Conservation (phyloP, 2,113 vertebrate species). For the Pachyramphus minor region DNA sequence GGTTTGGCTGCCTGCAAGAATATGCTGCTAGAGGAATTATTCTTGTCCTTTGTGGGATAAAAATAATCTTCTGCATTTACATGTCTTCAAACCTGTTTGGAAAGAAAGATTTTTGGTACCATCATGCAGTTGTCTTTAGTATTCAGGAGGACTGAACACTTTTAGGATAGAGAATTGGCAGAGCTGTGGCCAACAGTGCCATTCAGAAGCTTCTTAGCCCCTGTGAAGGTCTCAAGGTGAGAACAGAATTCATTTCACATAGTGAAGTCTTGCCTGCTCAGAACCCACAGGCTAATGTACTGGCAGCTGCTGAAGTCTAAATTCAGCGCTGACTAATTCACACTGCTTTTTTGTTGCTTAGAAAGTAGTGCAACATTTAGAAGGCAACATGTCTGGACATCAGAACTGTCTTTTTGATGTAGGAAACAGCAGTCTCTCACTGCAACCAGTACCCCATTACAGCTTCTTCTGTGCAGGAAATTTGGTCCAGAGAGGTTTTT, state of each 20-base stretch:
- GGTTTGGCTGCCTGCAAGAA: not conserved
- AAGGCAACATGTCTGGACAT: not conserved
- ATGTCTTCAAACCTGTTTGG: not conserved
- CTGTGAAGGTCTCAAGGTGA: accelerated
- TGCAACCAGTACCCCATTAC: not conserved
- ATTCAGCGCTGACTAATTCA: not conserved
- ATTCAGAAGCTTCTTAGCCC: not conserved
- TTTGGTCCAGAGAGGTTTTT: not conserved
- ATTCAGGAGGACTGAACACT: not conserved
- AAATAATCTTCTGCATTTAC: not conserved
- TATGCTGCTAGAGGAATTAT: not conserved
- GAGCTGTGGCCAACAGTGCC: not conserved
- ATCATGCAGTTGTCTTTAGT: not conserved
- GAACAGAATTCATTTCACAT: not conserved
- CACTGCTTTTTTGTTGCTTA: not conserved
- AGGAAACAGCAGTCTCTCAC: not conserved
- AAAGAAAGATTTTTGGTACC: not conserved
- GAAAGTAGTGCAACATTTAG: not conserved
- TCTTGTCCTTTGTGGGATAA: not conserved
- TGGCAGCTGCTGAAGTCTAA: not conserved
- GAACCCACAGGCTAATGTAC: not conserved
- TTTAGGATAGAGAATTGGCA: not conserved
- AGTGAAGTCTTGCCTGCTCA: not conserved
- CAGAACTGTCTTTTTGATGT: not conserved
- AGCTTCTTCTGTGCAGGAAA: accelerated